phyloP scores from a whole-genome alignment of 1,140 invertebrate species.

The roundworm (Caenorhabditis elegans) region DNA sequence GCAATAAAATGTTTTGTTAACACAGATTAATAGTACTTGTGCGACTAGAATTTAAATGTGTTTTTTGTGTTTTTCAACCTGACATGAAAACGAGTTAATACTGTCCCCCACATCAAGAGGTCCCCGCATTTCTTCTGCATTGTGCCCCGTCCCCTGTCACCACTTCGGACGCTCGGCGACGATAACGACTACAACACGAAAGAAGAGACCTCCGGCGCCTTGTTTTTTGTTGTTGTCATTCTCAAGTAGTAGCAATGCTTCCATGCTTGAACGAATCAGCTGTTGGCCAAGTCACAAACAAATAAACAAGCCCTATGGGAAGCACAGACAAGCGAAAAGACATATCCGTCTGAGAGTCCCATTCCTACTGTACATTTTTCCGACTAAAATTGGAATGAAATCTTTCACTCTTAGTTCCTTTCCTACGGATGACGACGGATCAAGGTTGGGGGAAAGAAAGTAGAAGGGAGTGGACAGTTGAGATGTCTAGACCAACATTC shows the following conservation, averaged over 20 bases:
- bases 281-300: conserved; percentile 22
- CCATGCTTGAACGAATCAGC: conserved; percentile 27
- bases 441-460: neutral
- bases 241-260: conserved; percentile 21
- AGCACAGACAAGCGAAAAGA: too few relatives aligned
- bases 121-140: neutral
- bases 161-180: neutral
- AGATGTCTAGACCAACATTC: conserved; percentile 21
- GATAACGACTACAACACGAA: neutral
- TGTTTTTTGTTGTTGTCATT: conserved; percentile 32
- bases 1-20: too few relatives aligned
- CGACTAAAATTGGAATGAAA: neutral
- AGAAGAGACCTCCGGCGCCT: neutral
- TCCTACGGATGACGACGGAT: neutral
- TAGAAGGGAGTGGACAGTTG: neutral
- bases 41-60: too few relatives aligned
- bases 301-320: neutral
- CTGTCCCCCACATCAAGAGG: neutral
- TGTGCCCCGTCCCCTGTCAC: neutral
- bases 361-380: neutral
- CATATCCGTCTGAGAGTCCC: neutral
- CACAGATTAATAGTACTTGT: too few relatives aligned
- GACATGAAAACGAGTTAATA: neutral
- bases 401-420: too few relatives aligned
- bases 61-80: too few relatives aligned